phyloP scores from a whole-genome alignment of 1,140 invertebrate genomes.

The Lanistes nyassanus region DNA sequence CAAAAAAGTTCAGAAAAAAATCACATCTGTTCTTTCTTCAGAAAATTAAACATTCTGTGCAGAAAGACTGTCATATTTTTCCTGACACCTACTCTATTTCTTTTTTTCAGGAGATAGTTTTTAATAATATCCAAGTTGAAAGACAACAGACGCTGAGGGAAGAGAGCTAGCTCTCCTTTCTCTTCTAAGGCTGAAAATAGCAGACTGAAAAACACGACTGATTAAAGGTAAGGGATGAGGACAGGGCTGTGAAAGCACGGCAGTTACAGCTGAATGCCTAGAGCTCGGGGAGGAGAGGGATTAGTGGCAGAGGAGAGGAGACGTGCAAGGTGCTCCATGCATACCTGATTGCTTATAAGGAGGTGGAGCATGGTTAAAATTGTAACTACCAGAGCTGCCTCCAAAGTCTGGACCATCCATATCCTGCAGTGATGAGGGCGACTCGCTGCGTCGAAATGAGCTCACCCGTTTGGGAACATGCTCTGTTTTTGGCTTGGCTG shows the following conservation, averaged over 20 bases:
- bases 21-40: too few relatives aligned
- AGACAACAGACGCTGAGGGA: not conserved
- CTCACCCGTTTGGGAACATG: constrained; percentile 84
- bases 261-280: too few relatives aligned
- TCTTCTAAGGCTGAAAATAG: too few relatives aligned
- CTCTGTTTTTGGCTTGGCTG: constrained; percentile 86
- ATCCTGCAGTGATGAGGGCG: constrained; percentile 39
- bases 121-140: constrained; percentile 15
- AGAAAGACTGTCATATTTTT: too few relatives aligned
- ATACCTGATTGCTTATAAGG: constrained; percentile 43
- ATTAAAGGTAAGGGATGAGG: too few relatives aligned
- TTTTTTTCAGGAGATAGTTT: constrained; percentile 30
- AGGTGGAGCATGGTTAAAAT: constrained; percentile 38
- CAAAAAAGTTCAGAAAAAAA: too few relatives aligned
- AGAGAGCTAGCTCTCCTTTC: not conserved
- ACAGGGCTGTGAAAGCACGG: too few relatives aligned
- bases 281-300: too few relatives aligned
- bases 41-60: too few relatives aligned
- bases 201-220: too few relatives aligned
- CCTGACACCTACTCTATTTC: too few relatives aligned
- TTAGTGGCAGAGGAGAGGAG: too few relatives aligned
- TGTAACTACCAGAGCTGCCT: constrained; percentile 52
- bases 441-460: constrained; percentile 52
- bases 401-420: constrained; percentile 35
- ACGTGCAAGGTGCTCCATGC: constrained; percentile 3